Evolutionary conservation across 2,797 vertebrate genomes (phyloP).

Genomic region (Microhierax caerulescens): DNA sequence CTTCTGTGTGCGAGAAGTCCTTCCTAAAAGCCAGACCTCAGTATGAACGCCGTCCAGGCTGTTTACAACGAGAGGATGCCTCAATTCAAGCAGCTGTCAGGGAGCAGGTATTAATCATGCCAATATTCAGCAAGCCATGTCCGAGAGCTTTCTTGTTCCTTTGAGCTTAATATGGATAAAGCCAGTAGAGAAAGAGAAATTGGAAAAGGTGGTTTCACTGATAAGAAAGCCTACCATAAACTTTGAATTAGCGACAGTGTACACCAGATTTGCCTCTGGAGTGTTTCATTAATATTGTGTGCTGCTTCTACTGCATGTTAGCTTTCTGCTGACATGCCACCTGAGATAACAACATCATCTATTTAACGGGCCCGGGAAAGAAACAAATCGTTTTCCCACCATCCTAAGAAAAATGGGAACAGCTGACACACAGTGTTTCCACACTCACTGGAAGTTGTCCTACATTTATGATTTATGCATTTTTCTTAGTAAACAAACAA

Average conservation of each 20-base stretch:
- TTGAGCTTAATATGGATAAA: slow-evolving; percentile 74
- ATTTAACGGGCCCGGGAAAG: slow-evolving; percentile 56
- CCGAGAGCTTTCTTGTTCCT: slow-evolving; percentile 62
- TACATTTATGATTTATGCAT: slow-evolving; percentile 36
- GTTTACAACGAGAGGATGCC: slow-evolving; percentile 31
- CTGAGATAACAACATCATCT: slow-evolving; percentile 65
- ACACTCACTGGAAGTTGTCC: neutral
- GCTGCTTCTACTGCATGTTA: slow-evolving; percentile 35
- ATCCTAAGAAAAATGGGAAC: neutral
- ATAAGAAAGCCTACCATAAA: slow-evolving; percentile 73
- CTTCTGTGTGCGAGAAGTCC: neutral
- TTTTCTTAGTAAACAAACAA: slow-evolving; percentile 4
- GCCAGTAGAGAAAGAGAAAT: slow-evolving; percentile 60
- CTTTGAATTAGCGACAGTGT: slow-evolving; percentile 66
- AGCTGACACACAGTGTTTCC: neutral
- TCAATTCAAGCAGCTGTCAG: slow-evolving; percentile 54
- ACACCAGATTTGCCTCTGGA: slow-evolving; percentile 58
- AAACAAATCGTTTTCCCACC: slow-evolving; percentile 38
- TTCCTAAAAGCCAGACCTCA: neutral
- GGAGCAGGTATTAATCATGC: slow-evolving; percentile 61
- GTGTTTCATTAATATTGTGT: slow-evolving; percentile 62
- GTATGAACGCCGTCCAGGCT: neutral
- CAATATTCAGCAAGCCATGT: slow-evolving; percentile 65
- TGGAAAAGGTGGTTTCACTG: slow-evolving; percentile 71
- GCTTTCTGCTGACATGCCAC: slow-evolving; percentile 57